These are phyloP conservation scores for Aix galericulata DNA, from an alignment of 2,113 vertebrate genomes.

Conservation along the genomic window DNA sequence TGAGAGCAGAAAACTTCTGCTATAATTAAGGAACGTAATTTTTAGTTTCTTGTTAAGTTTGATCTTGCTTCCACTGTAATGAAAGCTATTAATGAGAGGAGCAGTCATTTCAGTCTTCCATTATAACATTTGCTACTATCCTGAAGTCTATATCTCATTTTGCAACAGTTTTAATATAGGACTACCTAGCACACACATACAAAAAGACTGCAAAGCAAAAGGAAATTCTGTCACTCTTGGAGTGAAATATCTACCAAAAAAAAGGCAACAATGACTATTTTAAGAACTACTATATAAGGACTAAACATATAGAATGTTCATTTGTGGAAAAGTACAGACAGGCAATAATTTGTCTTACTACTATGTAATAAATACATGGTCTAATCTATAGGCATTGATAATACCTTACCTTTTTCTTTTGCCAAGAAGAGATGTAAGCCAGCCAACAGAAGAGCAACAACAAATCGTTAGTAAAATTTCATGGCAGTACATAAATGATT, in stretches of 20 bases:
- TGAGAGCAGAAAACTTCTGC: neutral
- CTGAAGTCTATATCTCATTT: neutral
- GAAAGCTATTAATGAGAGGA: neutral
- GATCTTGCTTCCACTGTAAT: neutral
- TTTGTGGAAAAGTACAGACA: neutral
- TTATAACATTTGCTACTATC: neutral
- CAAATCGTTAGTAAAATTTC: neutral
- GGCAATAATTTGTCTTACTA: neutral
- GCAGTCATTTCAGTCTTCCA: neutral
- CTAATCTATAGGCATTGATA: neutral
- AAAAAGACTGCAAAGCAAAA: neutral
- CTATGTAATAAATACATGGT: neutral
- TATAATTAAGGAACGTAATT: neutral
- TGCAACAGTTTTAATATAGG: neutral
- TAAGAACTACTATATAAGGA: neutral
- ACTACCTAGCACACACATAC: neutral
- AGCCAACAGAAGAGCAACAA: neutral
- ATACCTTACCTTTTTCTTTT: neutral
- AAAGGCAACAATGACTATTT: neutral
- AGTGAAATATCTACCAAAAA: neutral
- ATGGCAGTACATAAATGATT: neutral
- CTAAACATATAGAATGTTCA: neutral
- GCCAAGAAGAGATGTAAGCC: neutral
- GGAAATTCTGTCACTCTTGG: neutral
- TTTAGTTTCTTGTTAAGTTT: conserved; percentile 21